Percentiles rank a stretch among this genome's conserved stretches.
These are phyloP conservation scores for Amphiprion ocellaris DNA, from an alignment of 2,113 vertebrate species.

Conservation along the genomic window DNA sequence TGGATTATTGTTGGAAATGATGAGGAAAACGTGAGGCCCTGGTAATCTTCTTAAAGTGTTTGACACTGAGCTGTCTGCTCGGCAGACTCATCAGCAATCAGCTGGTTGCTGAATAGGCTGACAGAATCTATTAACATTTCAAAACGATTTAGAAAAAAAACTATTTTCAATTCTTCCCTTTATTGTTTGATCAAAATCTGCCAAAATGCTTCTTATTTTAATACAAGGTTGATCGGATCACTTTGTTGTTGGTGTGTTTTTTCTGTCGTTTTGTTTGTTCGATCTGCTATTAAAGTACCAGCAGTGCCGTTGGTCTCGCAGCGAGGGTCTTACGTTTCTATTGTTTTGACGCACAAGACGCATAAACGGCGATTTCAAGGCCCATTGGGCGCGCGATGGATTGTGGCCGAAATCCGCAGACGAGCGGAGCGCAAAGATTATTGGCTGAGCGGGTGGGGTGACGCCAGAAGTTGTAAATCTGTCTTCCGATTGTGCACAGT, in stretches of 20 bases:
- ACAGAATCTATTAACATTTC: conserved; percentile 13
- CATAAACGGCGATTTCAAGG: conserved; percentile 85
- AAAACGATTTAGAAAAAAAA: background rate
- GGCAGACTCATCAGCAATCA: conserved; percentile 79
- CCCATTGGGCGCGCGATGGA: conserved; percentile 85
- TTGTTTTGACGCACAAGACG: conserved; percentile 80
- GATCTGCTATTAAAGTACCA: conserved; percentile 40
- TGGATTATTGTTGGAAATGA: conserved; percentile 74
- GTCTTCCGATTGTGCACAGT: background rate
- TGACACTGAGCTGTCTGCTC: conserved; percentile 80
- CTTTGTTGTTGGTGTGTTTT: background rate
- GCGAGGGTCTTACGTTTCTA: conserved; percentile 76
- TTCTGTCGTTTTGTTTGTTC: conserved; percentile 31
- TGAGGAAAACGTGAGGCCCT: conserved; percentile 76
- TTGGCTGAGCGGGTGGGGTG: conserved; percentile 35
- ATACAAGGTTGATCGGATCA: background rate
- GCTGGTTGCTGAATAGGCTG: conserved; percentile 52
- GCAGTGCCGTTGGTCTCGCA: conserved; percentile 78
- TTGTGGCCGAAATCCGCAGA: conserved; percentile 76
- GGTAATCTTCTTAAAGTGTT: conserved; percentile 82
- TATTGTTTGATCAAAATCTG: background rate
- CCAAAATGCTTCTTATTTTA: background rate
- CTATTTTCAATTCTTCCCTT: background rate
- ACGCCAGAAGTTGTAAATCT: conserved; percentile 46
- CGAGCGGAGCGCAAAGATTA: conserved; percentile 73